Percentiles rank a stretch among this genome's conserved stretches.
Conservation (phyloP, 1,140 invertebrate genomes). For the Tribolium madens region DNA sequence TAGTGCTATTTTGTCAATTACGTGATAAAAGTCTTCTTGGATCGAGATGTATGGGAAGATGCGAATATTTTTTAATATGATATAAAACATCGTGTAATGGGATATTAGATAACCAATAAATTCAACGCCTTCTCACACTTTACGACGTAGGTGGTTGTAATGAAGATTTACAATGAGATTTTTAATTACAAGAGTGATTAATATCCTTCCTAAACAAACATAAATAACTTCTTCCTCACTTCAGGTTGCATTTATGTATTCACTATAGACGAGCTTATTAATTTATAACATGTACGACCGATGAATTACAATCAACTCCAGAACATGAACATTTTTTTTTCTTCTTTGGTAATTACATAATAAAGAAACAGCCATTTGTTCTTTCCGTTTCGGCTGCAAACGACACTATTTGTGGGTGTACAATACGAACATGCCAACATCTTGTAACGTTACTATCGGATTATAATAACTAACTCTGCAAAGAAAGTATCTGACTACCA, state of each 20-base stretch:
- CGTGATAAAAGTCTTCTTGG: slow-evolving; percentile 2
- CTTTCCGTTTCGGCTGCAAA: background rate
- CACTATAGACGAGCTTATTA: slow-evolving; percentile 1
- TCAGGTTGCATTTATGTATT: slow-evolving; percentile 3
- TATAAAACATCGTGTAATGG: slow-evolving; percentile 9
- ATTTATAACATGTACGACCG: background rate
- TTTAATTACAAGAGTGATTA: slow-evolving; percentile 32
- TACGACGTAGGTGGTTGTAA: slow-evolving; percentile 22
- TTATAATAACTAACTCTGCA: slow-evolving; percentile 11
- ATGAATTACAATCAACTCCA: background rate
- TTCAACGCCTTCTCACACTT: slow-evolving; percentile 25
- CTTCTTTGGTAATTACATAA: background rate
- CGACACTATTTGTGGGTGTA: background rate
- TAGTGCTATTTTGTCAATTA: slow-evolving; percentile 18
- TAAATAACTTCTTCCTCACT: slow-evolving; percentile 27
- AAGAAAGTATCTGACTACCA: slow-evolving; percentile 12
- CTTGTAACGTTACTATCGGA: slow-evolving; percentile 2
- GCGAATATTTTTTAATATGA: background rate
- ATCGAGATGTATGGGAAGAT: slow-evolving; percentile 6
- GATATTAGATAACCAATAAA: slow-evolving; percentile 27
- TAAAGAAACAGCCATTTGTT: background rate
- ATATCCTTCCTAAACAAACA: slow-evolving; percentile 9
- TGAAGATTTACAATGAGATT: slow-evolving; percentile 27
- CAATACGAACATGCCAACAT: slow-evolving; percentile 18
- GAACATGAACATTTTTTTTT: background rate